Evolutionary conservation across 2,113 vertebrate species (phyloP).

Genomic region (Talpa occidentalis): DNA sequence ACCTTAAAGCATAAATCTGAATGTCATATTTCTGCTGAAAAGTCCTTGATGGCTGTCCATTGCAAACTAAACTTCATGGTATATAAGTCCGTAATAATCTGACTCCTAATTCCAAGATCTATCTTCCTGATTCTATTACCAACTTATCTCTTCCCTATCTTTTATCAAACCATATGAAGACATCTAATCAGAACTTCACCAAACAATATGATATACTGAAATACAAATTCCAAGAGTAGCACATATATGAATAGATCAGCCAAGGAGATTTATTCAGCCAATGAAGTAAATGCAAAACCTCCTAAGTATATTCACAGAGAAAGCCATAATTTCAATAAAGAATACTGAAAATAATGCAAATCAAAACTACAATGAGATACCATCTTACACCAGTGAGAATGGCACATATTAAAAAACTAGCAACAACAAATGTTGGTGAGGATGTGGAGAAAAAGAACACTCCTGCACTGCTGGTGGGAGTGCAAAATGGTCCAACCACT

Average conservation of each 20-base stretch:
- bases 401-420: too few species aligned
- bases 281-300: not conserved
- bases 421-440: too few species aligned
- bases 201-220: not conserved
- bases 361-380: too few species aligned
- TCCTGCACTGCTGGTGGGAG: too few species aligned
- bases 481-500: too few species aligned
- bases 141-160: not conserved
- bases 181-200: not conserved
- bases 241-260: not conserved
- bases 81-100: not conserved
- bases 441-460: too few species aligned
- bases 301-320: not conserved
- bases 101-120: constrained; percentile 7
- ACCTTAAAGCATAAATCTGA: constrained; percentile 4
- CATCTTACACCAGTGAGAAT: too few species aligned
- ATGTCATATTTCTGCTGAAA: not conserved
- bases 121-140: not conserved
- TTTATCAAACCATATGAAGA: not conserved
- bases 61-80: not conserved
- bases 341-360: too few species aligned
- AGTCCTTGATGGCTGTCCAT: not conserved
- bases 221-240: not conserved
- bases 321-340: not conserved
- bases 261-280: not conserved